phyloP scores from a whole-genome alignment of 1,140 invertebrate genomes.

The Hydropsyche tenuis region DNA sequence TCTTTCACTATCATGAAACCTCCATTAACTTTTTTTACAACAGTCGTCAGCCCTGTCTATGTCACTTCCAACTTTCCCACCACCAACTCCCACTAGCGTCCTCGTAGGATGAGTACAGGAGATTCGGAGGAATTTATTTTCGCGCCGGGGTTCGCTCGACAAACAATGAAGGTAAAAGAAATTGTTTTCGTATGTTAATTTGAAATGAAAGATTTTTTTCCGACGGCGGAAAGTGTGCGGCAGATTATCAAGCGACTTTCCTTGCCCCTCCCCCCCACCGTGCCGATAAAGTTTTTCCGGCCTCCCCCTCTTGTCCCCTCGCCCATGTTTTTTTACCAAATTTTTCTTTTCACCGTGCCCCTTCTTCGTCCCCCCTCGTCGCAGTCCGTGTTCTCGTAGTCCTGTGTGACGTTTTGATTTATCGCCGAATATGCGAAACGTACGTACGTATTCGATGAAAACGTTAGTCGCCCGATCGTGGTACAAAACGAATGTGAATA shows the following conservation, averaged over 20 bases:
- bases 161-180: slow-evolving; percentile 51
- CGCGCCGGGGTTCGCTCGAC: slow-evolving; percentile 43
- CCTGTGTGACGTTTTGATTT: slow-evolving; percentile 48
- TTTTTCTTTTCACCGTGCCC: background rate
- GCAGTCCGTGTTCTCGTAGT: background rate
- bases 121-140: slow-evolving; percentile 50
- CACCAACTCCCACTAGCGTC: background rate
- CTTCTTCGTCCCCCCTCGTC: background rate
- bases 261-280: slow-evolving; percentile 29
- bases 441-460: slow-evolving; percentile 27
- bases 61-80: too few species aligned
- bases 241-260: slow-evolving; percentile 49
- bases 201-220: slow-evolving; percentile 50
- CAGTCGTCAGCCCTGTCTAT: too few species aligned
- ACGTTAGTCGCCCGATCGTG: background rate
- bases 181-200: slow-evolving; percentile 51
- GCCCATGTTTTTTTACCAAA: background rate
- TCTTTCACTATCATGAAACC: too few species aligned
- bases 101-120: slow-evolving; percentile 30
- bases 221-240: slow-evolving; percentile 43
- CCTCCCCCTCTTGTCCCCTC: background rate
- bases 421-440: slow-evolving; percentile 43
- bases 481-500: too few species aligned
- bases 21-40: too few species aligned
- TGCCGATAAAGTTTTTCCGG: slow-evolving; percentile 13